phyloP scores from a whole-genome alignment of 2,888 invertebrate species.

The Pocota personata region DNA sequence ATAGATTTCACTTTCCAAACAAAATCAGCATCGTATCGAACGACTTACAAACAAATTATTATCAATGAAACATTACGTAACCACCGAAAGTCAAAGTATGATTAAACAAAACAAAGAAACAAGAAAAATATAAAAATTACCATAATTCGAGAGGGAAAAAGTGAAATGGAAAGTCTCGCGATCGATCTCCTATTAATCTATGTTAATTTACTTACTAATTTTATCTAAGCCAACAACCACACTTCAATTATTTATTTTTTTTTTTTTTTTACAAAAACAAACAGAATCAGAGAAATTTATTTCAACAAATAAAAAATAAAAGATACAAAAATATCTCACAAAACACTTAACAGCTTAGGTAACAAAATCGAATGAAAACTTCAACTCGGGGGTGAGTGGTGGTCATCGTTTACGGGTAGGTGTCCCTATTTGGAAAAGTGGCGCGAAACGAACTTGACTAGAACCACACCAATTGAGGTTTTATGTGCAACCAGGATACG shows the following conservation, averaged over 20 bases:
- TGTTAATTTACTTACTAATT: constrained; percentile 38
- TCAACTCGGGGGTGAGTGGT: background rate
- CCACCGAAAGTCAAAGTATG: constrained; percentile 13
- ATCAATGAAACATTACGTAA: constrained; percentile 46
- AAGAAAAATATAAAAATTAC: constrained; percentile 14
- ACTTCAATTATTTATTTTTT: background rate
- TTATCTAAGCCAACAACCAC: background rate
- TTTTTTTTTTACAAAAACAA: background rate
- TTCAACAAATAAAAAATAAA: constrained; percentile 21
- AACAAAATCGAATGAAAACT: constrained; percentile 35
- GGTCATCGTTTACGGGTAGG: constrained; percentile 6
- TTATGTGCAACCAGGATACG: constrained; percentile 9
- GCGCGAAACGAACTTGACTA: constrained; percentile 69
- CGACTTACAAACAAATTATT: background rate
- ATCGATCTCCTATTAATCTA: constrained; percentile 36
- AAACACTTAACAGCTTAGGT: constrained; percentile 38
- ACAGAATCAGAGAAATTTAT: constrained; percentile 38
- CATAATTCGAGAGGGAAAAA: constrained; percentile 42
- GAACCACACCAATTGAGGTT: constrained; percentile 59
- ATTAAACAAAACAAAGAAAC: constrained; percentile 14
- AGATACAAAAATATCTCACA: constrained; percentile 43
- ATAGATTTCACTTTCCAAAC: constrained; percentile 48
- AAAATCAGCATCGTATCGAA: constrained; percentile 27
- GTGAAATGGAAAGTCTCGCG: constrained; percentile 38
- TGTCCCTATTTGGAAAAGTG: constrained; percentile 32